phyloP scores from a whole-genome alignment of 2,113 vertebrate genomes.

The Etheostoma cragini region DNA sequence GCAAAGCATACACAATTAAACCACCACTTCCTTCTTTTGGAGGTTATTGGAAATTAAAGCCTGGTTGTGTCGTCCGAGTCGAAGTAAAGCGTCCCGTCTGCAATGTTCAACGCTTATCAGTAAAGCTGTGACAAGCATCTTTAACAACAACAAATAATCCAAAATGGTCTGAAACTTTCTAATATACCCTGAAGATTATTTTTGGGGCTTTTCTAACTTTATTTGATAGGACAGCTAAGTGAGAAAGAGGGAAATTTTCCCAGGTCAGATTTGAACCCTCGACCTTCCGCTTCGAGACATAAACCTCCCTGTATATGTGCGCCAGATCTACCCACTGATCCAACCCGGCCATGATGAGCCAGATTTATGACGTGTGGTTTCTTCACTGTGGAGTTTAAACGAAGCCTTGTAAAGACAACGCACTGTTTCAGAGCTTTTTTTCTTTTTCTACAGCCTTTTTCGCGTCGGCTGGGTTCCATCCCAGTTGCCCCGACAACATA shows the following conservation, averaged over 20 bases:
- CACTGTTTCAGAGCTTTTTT: constrained; percentile 41
- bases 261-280: no score
- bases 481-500: constrained; percentile 83
- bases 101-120: constrained; percentile 14
- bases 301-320: no score
- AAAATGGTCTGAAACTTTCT: constrained; percentile 33
- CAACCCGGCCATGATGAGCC: not conserved
- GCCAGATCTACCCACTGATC: no score
- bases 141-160: constrained; percentile 9
- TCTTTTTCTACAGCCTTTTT: constrained; percentile 44
- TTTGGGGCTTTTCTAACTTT: no score
- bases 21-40: constrained; percentile 68
- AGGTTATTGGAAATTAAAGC: constrained; percentile 60
- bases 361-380: constrained; percentile 42
- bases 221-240: no score
- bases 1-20: constrained; percentile 73
- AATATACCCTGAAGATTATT: not conserved
- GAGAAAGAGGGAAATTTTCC: no score
- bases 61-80: constrained; percentile 9
- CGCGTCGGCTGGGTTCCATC: constrained; percentile 62
- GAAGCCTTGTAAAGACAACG: constrained; percentile 50
- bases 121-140: constrained; percentile 25
- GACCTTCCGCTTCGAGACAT: no score
- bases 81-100: not conserved
- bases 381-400: constrained; percentile 39